phyloP scores from a whole-genome alignment of 1,140 invertebrate genomes.

The Pseudomyrmex concolor region DNA sequence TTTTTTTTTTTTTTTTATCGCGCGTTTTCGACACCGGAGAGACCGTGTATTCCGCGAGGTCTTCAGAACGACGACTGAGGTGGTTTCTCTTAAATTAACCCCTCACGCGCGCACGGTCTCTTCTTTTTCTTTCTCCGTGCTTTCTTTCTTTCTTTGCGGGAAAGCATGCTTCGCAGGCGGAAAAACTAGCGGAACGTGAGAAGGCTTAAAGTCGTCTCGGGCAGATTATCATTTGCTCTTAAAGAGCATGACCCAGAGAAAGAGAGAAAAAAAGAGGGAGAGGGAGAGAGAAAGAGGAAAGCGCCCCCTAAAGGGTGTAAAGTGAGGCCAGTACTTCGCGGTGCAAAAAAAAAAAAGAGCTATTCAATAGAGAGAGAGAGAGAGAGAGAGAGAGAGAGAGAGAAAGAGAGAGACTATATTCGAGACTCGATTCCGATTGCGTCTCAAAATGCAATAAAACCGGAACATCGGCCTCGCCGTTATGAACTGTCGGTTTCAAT shows the following conservation, averaged over 20 bases:
- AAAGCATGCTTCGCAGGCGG: constrained; percentile 22
- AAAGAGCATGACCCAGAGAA: constrained; percentile 36
- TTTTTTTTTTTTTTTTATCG: not conserved
- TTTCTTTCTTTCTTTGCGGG: not conserved
- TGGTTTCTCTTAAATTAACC: constrained; percentile 19
- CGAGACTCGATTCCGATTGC: no score
- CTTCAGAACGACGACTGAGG: not conserved
- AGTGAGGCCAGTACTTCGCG: not conserved
- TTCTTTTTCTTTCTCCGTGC: not conserved
- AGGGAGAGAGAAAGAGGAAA: not conserved
- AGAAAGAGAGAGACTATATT: no score
- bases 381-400: no score
- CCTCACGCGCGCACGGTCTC: not conserved
- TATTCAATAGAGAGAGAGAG: not conserved
- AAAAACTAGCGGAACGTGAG: constrained; percentile 47
- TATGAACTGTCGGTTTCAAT: constrained; percentile 57
- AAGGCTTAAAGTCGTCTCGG: constrained; percentile 33
- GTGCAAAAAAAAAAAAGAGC: not conserved
- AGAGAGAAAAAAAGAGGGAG: not conserved
- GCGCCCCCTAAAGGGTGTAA: constrained; percentile 6
- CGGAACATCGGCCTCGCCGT: constrained; percentile 43
- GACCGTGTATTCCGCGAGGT: not conserved
- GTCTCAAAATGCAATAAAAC: constrained; percentile 41
- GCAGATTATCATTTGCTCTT: constrained; percentile 57
- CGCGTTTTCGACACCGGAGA: not conserved